Conservation (phyloP, 2,888 invertebrate species). For the Heliconius ethilla region DNA sequence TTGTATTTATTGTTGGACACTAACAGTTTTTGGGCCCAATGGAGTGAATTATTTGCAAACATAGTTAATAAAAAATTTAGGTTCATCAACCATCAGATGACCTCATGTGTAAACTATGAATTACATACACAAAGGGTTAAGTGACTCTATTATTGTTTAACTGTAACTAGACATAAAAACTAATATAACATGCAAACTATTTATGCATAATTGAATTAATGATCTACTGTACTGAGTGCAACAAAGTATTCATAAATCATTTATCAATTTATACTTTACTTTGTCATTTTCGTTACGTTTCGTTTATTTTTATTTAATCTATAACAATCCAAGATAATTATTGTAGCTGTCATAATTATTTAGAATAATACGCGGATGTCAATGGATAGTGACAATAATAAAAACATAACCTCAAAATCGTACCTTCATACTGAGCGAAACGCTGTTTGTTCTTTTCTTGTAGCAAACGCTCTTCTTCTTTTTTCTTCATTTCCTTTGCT, state of each 20-base stretch:
- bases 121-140: slow-evolving; percentile 15
- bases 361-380: not conserved
- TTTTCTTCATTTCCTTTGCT: slow-evolving; percentile 58
- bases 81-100: slow-evolving; percentile 23
- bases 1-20: not conserved
- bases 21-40: not conserved
- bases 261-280: not conserved
- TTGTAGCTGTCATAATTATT: not conserved
- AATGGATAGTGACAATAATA: slow-evolving; percentile 23
- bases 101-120: slow-evolving; percentile 5
- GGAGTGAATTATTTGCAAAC: not conserved
- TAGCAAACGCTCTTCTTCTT: slow-evolving; percentile 56
- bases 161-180: slow-evolving; percentile 16
- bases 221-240: not conserved
- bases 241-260: not conserved
- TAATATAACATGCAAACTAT: slow-evolving; percentile 19
- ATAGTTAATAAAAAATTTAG: not conserved
- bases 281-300: too few species aligned
- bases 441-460: slow-evolving; percentile 69
- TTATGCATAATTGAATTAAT: slow-evolving; percentile 11
- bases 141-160: slow-evolving; percentile 12
- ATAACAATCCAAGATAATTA: not conserved
- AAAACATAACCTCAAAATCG: slow-evolving; percentile 70
- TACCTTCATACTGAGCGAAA: slow-evolving; percentile 70
- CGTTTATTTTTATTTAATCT: not conserved